Conservation (phyloP, 2,113 vertebrate genomes). For the Stercorarius parasiticus region DNA sequence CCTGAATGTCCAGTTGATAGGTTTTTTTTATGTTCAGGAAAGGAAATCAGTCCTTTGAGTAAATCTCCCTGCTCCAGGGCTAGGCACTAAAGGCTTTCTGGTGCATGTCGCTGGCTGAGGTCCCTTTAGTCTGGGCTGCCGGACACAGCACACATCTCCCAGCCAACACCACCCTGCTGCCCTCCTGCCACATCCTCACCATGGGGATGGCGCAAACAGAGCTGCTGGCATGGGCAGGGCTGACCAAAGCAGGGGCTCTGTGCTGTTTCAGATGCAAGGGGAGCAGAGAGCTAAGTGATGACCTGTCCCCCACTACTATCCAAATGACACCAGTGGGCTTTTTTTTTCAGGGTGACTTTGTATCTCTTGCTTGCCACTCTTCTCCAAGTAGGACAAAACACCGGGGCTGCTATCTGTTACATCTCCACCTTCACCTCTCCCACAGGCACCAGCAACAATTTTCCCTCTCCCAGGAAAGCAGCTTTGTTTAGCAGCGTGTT, state of each 20-base stretch:
- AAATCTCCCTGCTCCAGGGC: neutral
- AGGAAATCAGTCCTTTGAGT: conserved; percentile 8
- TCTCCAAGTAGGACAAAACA: neutral
- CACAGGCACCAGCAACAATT: neutral
- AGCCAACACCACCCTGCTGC: accelerated
- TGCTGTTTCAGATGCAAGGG: accelerated
- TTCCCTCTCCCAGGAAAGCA: neutral
- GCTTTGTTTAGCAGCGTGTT: neutral
- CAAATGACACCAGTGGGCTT: neutral
- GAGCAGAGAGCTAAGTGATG: neutral
- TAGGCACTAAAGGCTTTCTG: conserved; percentile 30
- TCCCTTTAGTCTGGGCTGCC: conserved; percentile 30
- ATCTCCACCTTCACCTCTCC: neutral
- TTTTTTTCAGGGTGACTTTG: neutral
- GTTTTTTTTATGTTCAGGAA: neutral
- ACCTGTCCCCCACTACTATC: neutral
- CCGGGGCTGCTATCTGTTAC: neutral
- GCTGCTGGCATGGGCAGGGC: neutral
- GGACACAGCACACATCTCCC: neutral
- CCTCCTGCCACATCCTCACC: neutral
- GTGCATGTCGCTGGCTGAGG: neutral
- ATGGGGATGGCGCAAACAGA: accelerated
- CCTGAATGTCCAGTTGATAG: conserved; percentile 20
- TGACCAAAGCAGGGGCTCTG: neutral
- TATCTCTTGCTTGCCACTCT: neutral